Conservation (phyloP, 1,140 invertebrate species). For the Drepana arcuata region DNA sequence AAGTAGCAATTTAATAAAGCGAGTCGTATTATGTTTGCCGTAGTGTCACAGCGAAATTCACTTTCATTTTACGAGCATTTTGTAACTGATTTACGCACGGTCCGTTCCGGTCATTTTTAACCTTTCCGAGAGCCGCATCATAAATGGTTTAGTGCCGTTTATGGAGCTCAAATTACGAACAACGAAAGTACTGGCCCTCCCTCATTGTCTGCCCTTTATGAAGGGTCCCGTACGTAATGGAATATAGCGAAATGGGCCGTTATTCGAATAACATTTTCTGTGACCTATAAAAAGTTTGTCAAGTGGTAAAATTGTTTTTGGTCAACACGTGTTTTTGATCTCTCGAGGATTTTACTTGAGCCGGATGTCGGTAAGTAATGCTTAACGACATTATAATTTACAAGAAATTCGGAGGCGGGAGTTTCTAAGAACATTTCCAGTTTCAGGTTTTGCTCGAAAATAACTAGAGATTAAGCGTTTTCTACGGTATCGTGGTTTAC, state of each 20-base stretch:
- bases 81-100: slow-evolving; percentile 29
- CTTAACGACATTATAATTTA: too few species aligned
- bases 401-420: too few species aligned
- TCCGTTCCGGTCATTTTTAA: slow-evolving; percentile 38
- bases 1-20: slow-evolving; percentile 8
- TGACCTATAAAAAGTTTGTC: slow-evolving; percentile 46
- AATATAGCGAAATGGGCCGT: slow-evolving; percentile 46
- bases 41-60: slow-evolving; percentile 16
- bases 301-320: slow-evolving; percentile 30
- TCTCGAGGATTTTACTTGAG: too few species aligned
- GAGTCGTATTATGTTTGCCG: slow-evolving; percentile 1
- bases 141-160: slow-evolving; percentile 54
- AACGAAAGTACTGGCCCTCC: slow-evolving; percentile 40
- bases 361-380: too few species aligned
- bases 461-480: too few species aligned
- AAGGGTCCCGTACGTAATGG: slow-evolving; percentile 48
- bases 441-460: too few species aligned
- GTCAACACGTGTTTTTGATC: too few species aligned
- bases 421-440: too few species aligned
- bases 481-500: too few species aligned
- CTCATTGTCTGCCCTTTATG: slow-evolving; percentile 51
- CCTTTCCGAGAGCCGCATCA: slow-evolving; percentile 49
- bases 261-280: slow-evolving; percentile 56
- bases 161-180: slow-evolving; percentile 48
- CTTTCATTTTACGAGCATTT: slow-evolving; percentile 24